Percentiles rank a stretch among this genome's conserved stretches.
Evolutionary conservation across 2,113 vertebrate genomes (phyloP).

Genomic region (Eretmodus cyanostictus): DNA sequence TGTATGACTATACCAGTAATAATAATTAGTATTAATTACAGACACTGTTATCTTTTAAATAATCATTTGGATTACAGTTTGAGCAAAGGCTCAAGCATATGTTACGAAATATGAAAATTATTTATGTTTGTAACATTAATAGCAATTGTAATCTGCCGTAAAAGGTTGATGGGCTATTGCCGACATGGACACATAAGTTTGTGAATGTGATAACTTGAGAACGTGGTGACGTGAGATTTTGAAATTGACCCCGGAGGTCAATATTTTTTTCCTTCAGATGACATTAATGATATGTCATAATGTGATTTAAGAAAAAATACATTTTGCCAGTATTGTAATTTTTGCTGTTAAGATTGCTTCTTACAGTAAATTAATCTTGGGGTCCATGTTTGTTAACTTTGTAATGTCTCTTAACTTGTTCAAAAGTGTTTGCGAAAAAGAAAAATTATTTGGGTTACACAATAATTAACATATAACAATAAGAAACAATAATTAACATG

Average conservation of each 20-base stretch:
- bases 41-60: neutral
- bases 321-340: neutral
- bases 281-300: neutral
- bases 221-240: neutral
- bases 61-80: neutral
- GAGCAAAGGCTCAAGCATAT: neutral
- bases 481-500: neutral
- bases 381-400: neutral
- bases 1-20: neutral
- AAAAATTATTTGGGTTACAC: neutral
- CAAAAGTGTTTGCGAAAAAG: neutral
- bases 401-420: neutral
- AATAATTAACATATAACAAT: neutral
- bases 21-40: neutral
- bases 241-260: neutral
- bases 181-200: neutral
- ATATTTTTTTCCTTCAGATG: neutral
- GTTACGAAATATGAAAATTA: neutral
- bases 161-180: neutral
- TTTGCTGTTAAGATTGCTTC: neutral
- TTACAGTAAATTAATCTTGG: neutral
- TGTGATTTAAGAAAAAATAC: neutral
- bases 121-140: neutral
- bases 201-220: neutral
- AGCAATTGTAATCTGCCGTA: neutral